Percentiles rank a stretch among this genome's conserved stretches.
Conservation (phyloP, 2,113 vertebrate genomes). For the Pseudonaja textilis region DNA sequence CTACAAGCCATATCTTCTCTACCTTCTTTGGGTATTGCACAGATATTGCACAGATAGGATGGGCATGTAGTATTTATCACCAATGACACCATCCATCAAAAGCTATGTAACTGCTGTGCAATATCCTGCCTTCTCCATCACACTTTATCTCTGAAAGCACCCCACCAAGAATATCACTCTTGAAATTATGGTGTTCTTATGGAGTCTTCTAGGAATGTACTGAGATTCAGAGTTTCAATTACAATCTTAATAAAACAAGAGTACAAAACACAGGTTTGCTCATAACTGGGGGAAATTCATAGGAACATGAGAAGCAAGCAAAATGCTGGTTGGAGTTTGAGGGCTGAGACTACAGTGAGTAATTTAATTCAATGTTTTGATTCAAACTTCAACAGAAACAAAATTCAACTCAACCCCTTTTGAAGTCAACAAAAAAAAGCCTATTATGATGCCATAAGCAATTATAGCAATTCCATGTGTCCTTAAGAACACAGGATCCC, state of each 20-base stretch:
- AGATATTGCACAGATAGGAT: not conserved
- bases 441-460: not conserved
- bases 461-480: not conserved
- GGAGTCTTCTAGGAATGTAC: too few relatives aligned
- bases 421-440: not conserved
- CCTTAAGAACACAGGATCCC: not conserved
- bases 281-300: not conserved
- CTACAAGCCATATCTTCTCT: not conserved
- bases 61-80: not conserved
- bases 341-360: not conserved
- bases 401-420: not conserved
- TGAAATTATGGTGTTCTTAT: not conserved
- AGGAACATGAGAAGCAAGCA: not conserved
- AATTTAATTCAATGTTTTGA: not conserved
- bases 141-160: not conserved
- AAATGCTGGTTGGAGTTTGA: not conserved
- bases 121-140: not conserved
- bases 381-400: not conserved
- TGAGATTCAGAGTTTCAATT: not conserved
- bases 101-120: not conserved
- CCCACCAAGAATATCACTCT: not conserved
- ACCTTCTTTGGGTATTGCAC: not conserved
- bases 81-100: not conserved
- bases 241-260: not conserved
- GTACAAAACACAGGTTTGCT: not conserved